phyloP scores from a whole-genome alignment of 2,113 vertebrate genomes.

The Pedionomus torquatus region DNA sequence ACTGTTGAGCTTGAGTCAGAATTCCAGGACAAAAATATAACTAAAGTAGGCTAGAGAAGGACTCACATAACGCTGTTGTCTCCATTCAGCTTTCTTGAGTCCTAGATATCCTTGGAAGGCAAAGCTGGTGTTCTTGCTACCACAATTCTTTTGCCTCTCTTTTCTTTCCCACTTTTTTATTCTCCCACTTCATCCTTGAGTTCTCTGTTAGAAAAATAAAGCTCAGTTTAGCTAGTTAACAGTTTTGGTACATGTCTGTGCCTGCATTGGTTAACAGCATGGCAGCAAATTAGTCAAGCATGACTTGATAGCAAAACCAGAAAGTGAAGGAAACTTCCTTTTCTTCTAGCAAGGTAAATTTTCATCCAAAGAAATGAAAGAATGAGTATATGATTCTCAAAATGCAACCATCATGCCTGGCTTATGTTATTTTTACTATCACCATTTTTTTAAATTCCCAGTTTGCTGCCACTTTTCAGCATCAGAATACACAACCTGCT shows the following conservation, averaged over 20 bases:
- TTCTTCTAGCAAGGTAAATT: neutral
- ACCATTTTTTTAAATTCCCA: neutral
- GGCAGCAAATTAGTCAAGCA: neutral
- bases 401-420: neutral
- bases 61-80: neutral
- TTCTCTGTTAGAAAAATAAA: neutral
- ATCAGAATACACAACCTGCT: neutral
- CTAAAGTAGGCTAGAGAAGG: neutral
- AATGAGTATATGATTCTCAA: neutral
- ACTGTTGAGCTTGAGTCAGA: neutral
- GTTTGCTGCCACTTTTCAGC: neutral
- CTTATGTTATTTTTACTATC: neutral
- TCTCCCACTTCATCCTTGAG: neutral
- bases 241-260: neutral
- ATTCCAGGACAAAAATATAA: neutral
- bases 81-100: neutral
- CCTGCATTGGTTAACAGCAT: neutral
- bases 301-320: neutral
- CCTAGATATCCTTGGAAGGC: neutral
- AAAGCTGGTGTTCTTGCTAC: neutral
- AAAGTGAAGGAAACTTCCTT: neutral
- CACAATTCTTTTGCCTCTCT: neutral
- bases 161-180: neutral
- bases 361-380: neutral
- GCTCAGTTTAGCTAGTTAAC: neutral